Conservation (phyloP, 2,113 vertebrate species). For the Syngnathus typhle region DNA sequence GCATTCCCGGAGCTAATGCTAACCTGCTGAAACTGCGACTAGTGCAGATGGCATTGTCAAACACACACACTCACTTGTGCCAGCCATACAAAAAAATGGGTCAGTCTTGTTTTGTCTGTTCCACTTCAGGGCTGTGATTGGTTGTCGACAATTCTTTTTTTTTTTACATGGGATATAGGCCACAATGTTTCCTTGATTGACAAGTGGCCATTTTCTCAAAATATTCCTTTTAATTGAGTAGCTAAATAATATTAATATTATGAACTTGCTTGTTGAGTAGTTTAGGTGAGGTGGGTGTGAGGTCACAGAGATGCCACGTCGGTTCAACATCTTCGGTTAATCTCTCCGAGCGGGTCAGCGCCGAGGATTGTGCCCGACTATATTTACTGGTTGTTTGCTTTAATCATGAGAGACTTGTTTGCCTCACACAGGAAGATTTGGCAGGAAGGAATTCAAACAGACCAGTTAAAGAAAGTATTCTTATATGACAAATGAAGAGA, state of each 20-base stretch:
- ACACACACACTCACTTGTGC: constrained; percentile 13
- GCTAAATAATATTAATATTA: too few relatives aligned
- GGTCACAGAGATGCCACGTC: constrained; percentile 4
- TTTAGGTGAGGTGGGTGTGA: not conserved
- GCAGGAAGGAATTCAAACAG: not conserved
- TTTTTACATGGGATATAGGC: too few relatives aligned
- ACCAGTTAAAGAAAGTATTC: not conserved
- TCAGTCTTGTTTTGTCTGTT: constrained; percentile 46
- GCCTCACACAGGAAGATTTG: not conserved
- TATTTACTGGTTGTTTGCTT: constrained; percentile 34
- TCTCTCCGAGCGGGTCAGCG: constrained; percentile 45
- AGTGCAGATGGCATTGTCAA: constrained; percentile 59
- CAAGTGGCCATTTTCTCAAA: too few relatives aligned
- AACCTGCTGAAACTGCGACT: constrained; percentile 37
- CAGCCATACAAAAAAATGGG: constrained; percentile 39
- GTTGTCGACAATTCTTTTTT: too few relatives aligned
- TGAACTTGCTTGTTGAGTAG: not conserved
- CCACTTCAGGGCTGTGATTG: constrained; percentile 40
- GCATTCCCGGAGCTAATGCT: constrained; percentile 54
- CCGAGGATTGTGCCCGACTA: constrained; percentile 44
- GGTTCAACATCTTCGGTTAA: constrained; percentile 42
- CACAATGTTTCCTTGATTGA: too few relatives aligned
- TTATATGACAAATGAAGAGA: too few relatives aligned
- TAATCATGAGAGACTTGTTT: too few relatives aligned
- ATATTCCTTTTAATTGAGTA: too few relatives aligned